phyloP scores from a whole-genome alignment of 2,113 vertebrate genomes.

The Festucalex cinctus region DNA sequence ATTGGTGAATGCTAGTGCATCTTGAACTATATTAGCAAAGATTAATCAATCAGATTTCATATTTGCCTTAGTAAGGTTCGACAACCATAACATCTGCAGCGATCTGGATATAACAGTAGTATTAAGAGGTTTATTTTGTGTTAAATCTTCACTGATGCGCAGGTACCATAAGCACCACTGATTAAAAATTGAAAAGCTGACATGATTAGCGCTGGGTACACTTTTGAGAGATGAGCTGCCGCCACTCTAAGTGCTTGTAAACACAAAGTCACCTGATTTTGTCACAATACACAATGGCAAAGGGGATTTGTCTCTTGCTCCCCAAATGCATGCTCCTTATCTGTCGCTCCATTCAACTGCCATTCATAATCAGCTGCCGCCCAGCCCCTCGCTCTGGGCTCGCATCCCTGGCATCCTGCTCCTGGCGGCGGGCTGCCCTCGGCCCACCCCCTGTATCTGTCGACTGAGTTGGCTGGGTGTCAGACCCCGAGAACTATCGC shows the following conservation, averaged over 20 bases:
- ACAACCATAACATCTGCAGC: too few species aligned
- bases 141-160: neutral
- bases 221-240: neutral
- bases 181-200: neutral
- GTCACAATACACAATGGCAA: neutral
- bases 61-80: too few species aligned
- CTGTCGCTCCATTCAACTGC: constrained; percentile 24
- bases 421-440: constrained; percentile 31
- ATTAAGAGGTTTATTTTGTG: too few species aligned
- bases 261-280: neutral
- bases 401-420: constrained; percentile 16
- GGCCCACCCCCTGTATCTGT: constrained; percentile 34
- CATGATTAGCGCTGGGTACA: neutral
- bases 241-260: neutral
- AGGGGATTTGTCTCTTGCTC: neutral
- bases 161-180: neutral
- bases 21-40: too few species aligned
- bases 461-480: constrained; percentile 43
- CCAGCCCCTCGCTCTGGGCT: constrained; percentile 19
- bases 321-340: neutral
- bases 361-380: constrained; percentile 17
- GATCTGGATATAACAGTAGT: too few species aligned
- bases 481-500: constrained; percentile 57
- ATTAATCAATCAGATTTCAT: too few species aligned
- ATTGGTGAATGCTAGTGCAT: too few species aligned